Conservation (phyloP, 2,797 vertebrate species). For the Muraenolepis orangiensis region DNA sequence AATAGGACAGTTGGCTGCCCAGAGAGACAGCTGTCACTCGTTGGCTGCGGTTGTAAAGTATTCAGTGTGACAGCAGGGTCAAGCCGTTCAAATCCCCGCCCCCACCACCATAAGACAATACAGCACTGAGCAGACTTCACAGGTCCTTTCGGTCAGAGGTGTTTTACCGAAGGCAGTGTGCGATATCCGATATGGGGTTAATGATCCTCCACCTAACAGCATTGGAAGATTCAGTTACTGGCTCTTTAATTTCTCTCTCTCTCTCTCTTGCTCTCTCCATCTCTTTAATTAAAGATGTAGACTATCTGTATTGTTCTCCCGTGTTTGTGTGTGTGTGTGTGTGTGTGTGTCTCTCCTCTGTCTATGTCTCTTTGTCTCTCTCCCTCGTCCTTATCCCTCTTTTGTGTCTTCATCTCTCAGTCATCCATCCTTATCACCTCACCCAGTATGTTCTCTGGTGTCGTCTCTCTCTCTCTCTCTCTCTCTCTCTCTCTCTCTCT, state of each 20-base stretch:
- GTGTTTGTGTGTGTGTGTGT: too few relatives aligned
- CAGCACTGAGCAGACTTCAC: background rate
- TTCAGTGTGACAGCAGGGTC: background rate
- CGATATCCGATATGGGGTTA: conserved; percentile 52
- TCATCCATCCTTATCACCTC: too few relatives aligned
- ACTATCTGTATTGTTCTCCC: too few relatives aligned
- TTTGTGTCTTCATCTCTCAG: background rate
- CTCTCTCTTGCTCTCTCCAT: background rate
- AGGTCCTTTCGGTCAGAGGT: conserved; percentile 11
- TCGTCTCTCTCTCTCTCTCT: conserved; percentile 9
- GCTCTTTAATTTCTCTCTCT: conserved; percentile 30
- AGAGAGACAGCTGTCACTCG: background rate
- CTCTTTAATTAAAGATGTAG: too few relatives aligned
- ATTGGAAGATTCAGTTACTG: conserved; percentile 42
- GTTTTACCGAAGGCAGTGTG: background rate
- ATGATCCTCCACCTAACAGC: conserved; percentile 37
- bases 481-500: conserved; percentile 17
- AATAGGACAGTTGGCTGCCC: background rate
- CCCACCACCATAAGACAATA: background rate
- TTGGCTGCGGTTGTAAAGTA: background rate
- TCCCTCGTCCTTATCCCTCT: background rate
- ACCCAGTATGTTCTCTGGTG: too few relatives aligned
- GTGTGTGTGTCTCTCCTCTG: background rate
- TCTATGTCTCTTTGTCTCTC: background rate
- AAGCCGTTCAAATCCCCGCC: background rate